Evolutionary conservation across 2,797 vertebrate species (phyloP).

Genomic region (Rhadinocentrus ornatus): DNA sequence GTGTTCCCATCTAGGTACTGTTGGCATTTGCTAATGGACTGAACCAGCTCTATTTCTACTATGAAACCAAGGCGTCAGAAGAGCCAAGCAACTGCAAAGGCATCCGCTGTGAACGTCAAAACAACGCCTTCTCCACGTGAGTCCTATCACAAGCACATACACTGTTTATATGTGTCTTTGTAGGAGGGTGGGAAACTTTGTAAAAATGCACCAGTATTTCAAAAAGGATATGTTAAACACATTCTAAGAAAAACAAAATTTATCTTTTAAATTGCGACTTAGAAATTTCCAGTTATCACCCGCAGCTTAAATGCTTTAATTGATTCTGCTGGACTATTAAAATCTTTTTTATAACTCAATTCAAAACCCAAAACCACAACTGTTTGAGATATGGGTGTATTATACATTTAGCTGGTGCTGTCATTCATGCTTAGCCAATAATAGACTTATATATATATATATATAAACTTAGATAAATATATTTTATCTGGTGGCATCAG

Average conservation of each 20-base stretch:
- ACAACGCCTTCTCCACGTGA: conserved; percentile 99
- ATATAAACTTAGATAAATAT: too few relatives aligned
- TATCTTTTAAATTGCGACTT: neutral
- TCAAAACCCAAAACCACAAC: neutral
- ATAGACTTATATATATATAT: neutral
- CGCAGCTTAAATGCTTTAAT: too few relatives aligned
- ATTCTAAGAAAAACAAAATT: neutral
- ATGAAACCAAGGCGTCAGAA: conserved; percentile 95
- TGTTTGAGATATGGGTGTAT: too few relatives aligned
- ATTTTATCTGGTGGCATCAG: neutral
- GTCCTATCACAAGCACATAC: conserved; percentile 43
- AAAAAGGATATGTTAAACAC: neutral
- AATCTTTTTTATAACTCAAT: too few relatives aligned
- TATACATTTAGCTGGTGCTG: too few relatives aligned
- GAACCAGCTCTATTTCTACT: conserved; percentile 99
- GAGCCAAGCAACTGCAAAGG: conserved; percentile 97
- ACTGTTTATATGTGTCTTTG: conserved; percentile 1
- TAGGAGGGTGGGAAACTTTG: neutral
- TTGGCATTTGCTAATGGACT: conserved; percentile 97
- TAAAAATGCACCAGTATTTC: neutral
- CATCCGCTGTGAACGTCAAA: conserved; percentile 97
- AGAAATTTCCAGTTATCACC: neutral
- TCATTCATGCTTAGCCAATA: neutral
- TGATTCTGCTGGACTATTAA: too few relatives aligned
- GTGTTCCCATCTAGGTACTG: conserved; percentile 76